Base-by-base conservation (phyloP, 2,888 invertebrate genomes). In the Lasioglossum marginatum region DNA sequence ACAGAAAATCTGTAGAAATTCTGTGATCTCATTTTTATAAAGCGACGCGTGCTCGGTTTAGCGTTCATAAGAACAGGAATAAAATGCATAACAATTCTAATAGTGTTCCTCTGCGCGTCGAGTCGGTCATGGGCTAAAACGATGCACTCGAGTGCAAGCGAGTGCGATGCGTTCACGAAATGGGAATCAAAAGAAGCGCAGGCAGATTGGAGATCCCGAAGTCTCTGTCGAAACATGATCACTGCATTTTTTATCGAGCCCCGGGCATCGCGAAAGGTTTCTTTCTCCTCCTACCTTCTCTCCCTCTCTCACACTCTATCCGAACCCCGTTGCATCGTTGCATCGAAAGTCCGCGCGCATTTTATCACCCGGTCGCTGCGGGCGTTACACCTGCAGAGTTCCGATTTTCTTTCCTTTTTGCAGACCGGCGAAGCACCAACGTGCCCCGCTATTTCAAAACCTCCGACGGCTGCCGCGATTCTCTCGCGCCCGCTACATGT, bases 351-450 rank as follows among this genome's bases (percentile, higher is more conserved):
- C 76, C 78, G 87, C 84, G 90, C 88, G 91, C 91, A 92, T 92
- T 92, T 92, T 92, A 92, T 92, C 92, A 92, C 88, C 89, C 86
- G 91, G 89, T 92, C 91, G 93, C 93, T 91, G 91, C 91, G 87
- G 92, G 93, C 93, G 89, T 91, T 93, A 93, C 93, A 93, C 92
- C 92, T 93, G 93, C 93, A 92, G 90, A 87, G 79, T 74, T 77
- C 72, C 73, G 81, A 77, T 82, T 87, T 74, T 82, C 81, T 74
- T 88, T 87, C 78, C 86, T 87, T 89, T 89, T 83, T 76, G 75
- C 79, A 40, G 52, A 45, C 74, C 77, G 75, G n/a, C 75, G 81
- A 77, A 86, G 73, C 70, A 74, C 86, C 45, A 45, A 43, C 43
- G 43, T 43, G 43, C 43, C 14, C 43, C 12, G 43, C 43, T 43